Conservation (phyloP, 2,888 invertebrate genomes). For the Cylloceria caligata region DNA sequence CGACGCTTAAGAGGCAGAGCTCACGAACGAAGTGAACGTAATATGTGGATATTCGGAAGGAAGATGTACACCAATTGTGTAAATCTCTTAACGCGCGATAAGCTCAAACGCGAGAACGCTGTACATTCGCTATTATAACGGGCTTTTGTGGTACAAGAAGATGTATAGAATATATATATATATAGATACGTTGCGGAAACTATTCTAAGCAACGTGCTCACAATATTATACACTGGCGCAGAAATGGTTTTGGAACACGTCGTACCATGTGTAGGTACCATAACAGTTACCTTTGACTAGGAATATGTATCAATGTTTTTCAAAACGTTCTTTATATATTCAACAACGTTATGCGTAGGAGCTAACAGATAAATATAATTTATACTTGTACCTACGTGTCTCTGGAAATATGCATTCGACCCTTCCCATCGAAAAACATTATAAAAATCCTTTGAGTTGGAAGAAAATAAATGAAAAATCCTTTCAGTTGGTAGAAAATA, state of each 20-base stretch:
- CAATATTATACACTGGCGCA: not conserved
- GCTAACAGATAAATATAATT: no score
- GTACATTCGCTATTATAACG: constrained; percentile 9
- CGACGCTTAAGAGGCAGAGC: not conserved
- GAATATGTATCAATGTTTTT: not conserved
- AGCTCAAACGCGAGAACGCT: constrained; percentile 12
- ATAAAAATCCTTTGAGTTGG: no score
- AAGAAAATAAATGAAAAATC: not conserved
- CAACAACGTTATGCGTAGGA: not conserved
- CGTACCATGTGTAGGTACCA: not conserved
- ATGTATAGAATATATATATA: not conserved
- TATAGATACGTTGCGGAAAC: not conserved
- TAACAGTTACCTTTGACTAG: constrained; percentile 5
- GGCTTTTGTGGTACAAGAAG: not conserved
- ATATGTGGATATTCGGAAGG: constrained; percentile 5
- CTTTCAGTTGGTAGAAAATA: not conserved
- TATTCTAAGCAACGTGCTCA: not conserved
- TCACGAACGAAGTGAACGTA: not conserved
- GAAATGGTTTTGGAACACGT: not conserved
- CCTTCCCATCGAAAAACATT: no score
- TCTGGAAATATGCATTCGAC: no score
- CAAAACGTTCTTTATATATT: not conserved
- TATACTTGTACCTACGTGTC: no score
- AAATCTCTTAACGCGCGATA: constrained; percentile 34
- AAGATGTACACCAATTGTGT: constrained; percentile 8